Percentiles rank a stretch among this genome's conserved stretches.
Conservation (phyloP, 92 coral and sea anemone genomes). For the Parazoanthus swiftii region DNA sequence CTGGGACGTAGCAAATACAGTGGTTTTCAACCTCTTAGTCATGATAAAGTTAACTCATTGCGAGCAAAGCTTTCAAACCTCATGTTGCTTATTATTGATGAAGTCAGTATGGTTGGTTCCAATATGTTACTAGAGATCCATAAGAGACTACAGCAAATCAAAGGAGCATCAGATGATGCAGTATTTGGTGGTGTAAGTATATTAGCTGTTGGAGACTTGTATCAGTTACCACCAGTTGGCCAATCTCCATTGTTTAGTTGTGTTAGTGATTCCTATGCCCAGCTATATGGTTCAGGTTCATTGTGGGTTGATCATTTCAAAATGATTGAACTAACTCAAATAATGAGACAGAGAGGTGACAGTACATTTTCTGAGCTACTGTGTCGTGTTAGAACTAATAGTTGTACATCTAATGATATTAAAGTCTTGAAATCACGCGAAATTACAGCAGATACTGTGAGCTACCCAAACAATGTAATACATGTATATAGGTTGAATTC, state of each 20-base stretch:
- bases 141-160: slow-evolving; percentile 35
- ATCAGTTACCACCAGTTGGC: slow-evolving; percentile 33
- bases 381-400: slow-evolving; percentile 27
- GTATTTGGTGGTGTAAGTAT: slow-evolving; percentile 35
- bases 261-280: slow-evolving; percentile 15
- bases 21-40: slow-evolving; percentile 24
- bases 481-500: slow-evolving; percentile 30
- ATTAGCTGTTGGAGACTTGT: slow-evolving; percentile 43
- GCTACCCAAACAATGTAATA: slow-evolving; percentile 15
- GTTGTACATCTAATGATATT: slow-evolving; percentile 31
- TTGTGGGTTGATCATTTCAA: slow-evolving; percentile 14
- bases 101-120: slow-evolving; percentile 41
- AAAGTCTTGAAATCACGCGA: slow-evolving; percentile 12
- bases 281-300: slow-evolving; percentile 29
- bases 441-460: background rate
- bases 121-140: slow-evolving; percentile 34
- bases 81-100: slow-evolving; percentile 30
- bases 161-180: slow-evolving; percentile 12
- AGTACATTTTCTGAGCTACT: slow-evolving; percentile 26
- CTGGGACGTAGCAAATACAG: slow-evolving; percentile 26
- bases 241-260: slow-evolving; percentile 16
- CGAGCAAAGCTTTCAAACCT: background rate
- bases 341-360: slow-evolving; percentile 39
- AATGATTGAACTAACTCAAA: slow-evolving; percentile 19
- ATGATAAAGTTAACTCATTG: slow-evolving; percentile 30